phyloP scores from a whole-genome alignment of 2,888 invertebrate species.

The Oligia strigilis region DNA sequence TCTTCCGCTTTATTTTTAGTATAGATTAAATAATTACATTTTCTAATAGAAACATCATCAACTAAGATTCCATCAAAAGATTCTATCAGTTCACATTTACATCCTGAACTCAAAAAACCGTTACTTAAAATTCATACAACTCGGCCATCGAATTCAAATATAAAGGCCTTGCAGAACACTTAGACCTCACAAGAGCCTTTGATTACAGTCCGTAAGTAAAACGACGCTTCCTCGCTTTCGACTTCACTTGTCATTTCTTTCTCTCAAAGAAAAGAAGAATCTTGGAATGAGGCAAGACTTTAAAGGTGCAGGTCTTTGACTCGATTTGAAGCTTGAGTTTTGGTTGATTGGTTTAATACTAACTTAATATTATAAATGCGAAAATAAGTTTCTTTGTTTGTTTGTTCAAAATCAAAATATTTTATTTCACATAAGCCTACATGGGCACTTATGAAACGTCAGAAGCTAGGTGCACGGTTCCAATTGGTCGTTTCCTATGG shows the following conservation, averaged over 20 bases:
- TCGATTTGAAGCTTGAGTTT: conserved; percentile 10
- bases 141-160: conserved; percentile 47
- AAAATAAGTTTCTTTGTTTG: no score
- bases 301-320: not conserved
- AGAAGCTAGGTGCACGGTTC: no score
- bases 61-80: not conserved
- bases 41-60: not conserved
- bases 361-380: no score
- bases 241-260: conserved; percentile 53
- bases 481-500: no score
- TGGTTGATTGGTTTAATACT: conserved; percentile 18
- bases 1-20: not conserved
- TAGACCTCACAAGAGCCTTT: conserved; percentile 51
- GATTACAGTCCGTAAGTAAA: conserved; percentile 60
- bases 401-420: no score
- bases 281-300: conserved; percentile 34
- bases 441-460: no score
- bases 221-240: conserved; percentile 54
- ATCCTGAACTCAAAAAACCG: not conserved
- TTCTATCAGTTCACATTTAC: no score
- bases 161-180: conserved; percentile 54
- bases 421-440: no score
- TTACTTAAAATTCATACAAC: conserved; percentile 8
- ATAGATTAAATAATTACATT: not conserved
- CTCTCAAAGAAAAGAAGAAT: conserved; percentile 30